Percentiles rank a stretch among this genome's conserved stretches.
Conservation (phyloP, 2,113 vertebrate genomes). For the Pterophyllum scalare region DNA sequence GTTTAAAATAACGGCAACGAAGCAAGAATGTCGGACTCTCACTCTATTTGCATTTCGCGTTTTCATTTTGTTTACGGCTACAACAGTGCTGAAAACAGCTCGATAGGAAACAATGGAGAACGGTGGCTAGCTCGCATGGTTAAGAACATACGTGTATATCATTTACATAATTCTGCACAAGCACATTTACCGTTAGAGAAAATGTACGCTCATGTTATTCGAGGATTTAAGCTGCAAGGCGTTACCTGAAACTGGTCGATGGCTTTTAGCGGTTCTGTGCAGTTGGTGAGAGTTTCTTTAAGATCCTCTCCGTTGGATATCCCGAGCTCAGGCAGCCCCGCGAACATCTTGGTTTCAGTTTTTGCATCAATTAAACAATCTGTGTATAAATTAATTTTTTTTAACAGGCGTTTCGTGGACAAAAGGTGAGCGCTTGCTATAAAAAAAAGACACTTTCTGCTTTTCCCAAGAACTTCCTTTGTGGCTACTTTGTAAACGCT, state of each 20-base stretch:
- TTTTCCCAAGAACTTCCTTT: constrained; percentile 47
- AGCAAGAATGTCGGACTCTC: neutral
- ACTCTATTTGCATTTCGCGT: neutral
- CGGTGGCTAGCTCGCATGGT: neutral
- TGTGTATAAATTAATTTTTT: neutral
- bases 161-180: neutral
- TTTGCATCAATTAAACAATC: neutral
- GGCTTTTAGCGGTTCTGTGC: constrained; percentile 96
- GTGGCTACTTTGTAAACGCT: constrained; percentile 40
- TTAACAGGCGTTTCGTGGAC: neutral
- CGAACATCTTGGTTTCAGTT: constrained; percentile 83
- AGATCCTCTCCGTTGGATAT: constrained; percentile 97
- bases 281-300: constrained; percentile 98
- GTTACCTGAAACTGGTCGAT: constrained; percentile 98
- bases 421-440: neutral
- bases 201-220: neutral
- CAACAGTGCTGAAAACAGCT: too few species aligned
- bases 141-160: neutral
- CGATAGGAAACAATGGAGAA: neutral
- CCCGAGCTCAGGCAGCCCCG: constrained; percentile 93
- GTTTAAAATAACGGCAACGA: neutral
- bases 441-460: neutral
- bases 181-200: neutral
- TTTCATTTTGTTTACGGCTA: neutral
- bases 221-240: neutral